Base-by-base conservation (phyloP, 2,797 vertebrate species). In the Microhierax caerulescens region DNA sequence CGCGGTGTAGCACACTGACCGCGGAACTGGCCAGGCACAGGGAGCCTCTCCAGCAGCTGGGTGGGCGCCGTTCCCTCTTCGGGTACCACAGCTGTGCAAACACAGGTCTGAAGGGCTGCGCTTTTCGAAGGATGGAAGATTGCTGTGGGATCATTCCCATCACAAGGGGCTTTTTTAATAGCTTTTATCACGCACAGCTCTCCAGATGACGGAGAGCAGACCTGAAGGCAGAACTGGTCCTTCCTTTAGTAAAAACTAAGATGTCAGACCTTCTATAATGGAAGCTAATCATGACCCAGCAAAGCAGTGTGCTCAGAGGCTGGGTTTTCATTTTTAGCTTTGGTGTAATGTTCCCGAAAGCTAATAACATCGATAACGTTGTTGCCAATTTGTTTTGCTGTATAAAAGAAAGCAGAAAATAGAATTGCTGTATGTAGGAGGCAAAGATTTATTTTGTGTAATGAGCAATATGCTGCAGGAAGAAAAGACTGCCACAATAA, bases 391-490 rank as follows among this genome's bases (percentile, higher is more conserved):
- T 96, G 88, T 96, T 91, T 94, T 95, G 85, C 85, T 92, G 17
- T 54, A 65, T 56, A 82, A 86, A 93, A 88, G 82, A 36, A 89
- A 80, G 88, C 86, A 93, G 93, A 97, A 97, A 95, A 96, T 77
- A 92, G 93, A 86, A 85, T 19, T 93, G 82, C 91, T 59, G n/a
- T 23, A 63, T 10, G 96, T 95, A 70, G 95, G 95, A 97, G 88
- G 95, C 57, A 5, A 92, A 68, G 85, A 81, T 65, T 16, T 56
- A 14, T 92, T 92, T 89, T 90, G 89, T 76, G 51, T 78, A 78
- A 80, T 3, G 12, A 94, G 88, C 80, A 77, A 32, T 4, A 37
- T 47, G 79, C 78, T 65, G 88, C 91, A 69, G 72, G 7, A 54
- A 80, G 85, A 91, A 69, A 81, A 43, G 48, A 41, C 81, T 88